A percentile compares a stretch with the other conserved stretches of the same genome.
Evolutionary conservation across 92 coral and sea anemone genomes (phyloP).

Genomic region (Scolanthus callimorphus): DNA sequence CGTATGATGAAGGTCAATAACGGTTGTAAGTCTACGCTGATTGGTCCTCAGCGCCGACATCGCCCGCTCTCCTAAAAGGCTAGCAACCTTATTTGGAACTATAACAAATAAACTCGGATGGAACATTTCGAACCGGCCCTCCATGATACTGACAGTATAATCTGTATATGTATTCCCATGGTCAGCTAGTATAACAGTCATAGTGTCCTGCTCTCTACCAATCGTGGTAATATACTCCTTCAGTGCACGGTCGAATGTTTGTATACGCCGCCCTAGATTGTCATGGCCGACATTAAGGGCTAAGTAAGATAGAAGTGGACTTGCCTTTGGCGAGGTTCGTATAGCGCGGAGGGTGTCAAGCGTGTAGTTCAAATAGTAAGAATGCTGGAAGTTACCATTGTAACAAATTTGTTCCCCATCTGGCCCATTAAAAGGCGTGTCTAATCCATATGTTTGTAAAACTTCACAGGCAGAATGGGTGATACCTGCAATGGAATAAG

Average conservation of each 20-base stretch:
- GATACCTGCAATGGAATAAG: no score
- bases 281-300: conserved; percentile 76
- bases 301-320: conserved; percentile 60
- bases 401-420: conserved; percentile 66
- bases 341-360: conserved; percentile 49
- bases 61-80: conserved; percentile 46
- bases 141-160: conserved; percentile 39
- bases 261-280: conserved; percentile 51
- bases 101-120: conserved; percentile 78
- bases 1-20: conserved; percentile 67
- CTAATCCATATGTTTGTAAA: no score
- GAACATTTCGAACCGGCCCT: conserved; percentile 84
- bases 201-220: conserved; percentile 52
- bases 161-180: conserved; percentile 80
- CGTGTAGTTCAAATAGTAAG: conserved; percentile 50
- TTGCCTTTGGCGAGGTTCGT: conserved; percentile 20
- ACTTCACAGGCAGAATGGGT: no score
- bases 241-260: conserved; percentile 61
- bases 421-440: conserved; percentile 67
- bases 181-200: conserved; percentile 74
- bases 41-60: conserved; percentile 53
- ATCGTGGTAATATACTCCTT: conserved; percentile 27
- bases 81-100: conserved; percentile 60
- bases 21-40: conserved; percentile 71
- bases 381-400: conserved; percentile 80